Percentiles rank a stretch among this genome's conserved stretches.
These are phyloP conservation scores for Apamea sordens DNA, from an alignment of 2,888 invertebrate genomes.

Conservation along the genomic window DNA sequence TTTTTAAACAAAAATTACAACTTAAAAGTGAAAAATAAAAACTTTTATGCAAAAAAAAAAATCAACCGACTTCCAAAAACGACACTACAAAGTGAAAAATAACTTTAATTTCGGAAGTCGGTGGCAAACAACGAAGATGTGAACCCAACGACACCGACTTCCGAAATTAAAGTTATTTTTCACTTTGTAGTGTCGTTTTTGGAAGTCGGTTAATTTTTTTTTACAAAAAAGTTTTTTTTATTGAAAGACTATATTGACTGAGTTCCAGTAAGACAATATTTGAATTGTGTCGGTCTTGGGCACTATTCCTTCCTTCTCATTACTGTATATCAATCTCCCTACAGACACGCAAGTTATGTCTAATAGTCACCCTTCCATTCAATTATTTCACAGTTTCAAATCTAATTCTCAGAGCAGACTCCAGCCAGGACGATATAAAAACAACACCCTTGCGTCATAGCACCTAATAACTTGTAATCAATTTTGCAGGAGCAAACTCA, in stretches of 20 bases:
- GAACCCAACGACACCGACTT: no score
- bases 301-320: background rate
- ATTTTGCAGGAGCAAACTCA: constrained; percentile 51
- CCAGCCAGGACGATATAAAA: constrained; percentile 23
- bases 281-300: background rate
- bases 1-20: no score
- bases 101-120: no score
- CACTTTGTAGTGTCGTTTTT: no score
- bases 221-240: no score
- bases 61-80: no score
- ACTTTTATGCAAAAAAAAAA: no score
- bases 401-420: constrained; percentile 10
- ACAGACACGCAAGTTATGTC: background rate
- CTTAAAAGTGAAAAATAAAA: no score
- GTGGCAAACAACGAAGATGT: no score
- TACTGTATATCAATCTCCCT: background rate
- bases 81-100: no score
- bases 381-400: constrained; percentile 2
- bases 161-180: no score
- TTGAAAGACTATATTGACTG: background rate
- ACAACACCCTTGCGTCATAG: constrained; percentile 18
- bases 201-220: no score
- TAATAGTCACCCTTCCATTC: background rate
- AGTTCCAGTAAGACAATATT: background rate
- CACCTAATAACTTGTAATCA: constrained; percentile 38